Conservation (phyloP, 37 sponge, comb jelly and placozoan species). For the Beroe ovata region DNA sequence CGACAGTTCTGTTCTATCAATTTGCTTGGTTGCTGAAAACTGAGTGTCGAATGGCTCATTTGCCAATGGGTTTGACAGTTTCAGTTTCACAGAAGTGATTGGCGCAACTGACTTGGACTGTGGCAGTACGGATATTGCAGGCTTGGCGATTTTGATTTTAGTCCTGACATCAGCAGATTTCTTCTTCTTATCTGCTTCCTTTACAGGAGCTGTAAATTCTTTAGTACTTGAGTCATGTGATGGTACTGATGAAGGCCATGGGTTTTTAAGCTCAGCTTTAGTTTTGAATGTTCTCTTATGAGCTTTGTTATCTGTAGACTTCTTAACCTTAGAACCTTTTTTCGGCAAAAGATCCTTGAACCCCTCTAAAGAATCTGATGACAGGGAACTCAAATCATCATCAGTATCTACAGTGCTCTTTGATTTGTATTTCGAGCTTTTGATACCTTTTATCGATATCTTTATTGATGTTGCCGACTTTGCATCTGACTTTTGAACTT, state of each 20-base stretch:
- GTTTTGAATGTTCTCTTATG: constrained; percentile 53
- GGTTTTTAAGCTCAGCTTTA: constrained; percentile 63
- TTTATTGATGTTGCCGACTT: constrained; percentile 14
- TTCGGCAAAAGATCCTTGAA: constrained; percentile 35
- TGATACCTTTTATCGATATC: constrained; percentile 39
- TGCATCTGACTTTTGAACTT: background rate
- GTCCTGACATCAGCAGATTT: constrained; percentile 7
- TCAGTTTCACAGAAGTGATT: background rate
- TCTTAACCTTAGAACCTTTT: background rate
- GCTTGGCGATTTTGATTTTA: constrained; percentile 57
- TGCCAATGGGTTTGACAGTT: background rate
- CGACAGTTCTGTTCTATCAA: background rate
- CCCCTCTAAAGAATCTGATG: constrained; percentile 36
- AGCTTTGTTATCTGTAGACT: constrained; percentile 4
- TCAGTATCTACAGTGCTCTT: constrained; percentile 56
- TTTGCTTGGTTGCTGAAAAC: background rate
- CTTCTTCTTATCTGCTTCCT: constrained; percentile 7
- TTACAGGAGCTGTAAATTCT: background rate
- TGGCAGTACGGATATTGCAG: background rate
- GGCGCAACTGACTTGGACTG: constrained; percentile 1
- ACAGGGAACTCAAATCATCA: constrained; percentile 49
- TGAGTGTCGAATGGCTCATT: background rate
- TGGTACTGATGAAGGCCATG: constrained; percentile 2
- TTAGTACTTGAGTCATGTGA: too few species aligned
- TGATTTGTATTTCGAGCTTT: constrained; percentile 53